Conservation (phyloP, 1,140 invertebrate genomes). For the Drosophila busckii region DNA sequence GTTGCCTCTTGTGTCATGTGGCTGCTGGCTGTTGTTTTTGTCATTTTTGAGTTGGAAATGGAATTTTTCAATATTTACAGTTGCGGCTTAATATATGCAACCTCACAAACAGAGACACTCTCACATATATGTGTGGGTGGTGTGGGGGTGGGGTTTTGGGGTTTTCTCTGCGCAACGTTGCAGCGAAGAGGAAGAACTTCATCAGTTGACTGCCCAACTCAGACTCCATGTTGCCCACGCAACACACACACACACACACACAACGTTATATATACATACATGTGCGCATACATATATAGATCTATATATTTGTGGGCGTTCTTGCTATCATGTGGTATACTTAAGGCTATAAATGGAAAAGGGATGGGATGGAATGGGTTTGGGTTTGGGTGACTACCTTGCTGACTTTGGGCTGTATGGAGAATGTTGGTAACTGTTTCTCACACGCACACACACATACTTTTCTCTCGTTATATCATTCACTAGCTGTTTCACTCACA, state of each 20-base stretch:
- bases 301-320: constrained; percentile 32
- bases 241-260: not conserved
- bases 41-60: constrained; percentile 57
- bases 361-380: too few relatives aligned
- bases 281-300: constrained; percentile 14
- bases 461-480: too few relatives aligned
- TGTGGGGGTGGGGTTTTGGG: not conserved
- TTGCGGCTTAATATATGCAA: constrained; percentile 62
- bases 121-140: constrained; percentile 12
- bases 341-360: too few relatives aligned
- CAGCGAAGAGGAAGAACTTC: too few relatives aligned
- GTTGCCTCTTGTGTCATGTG: constrained; percentile 7
- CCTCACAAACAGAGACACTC: constrained; percentile 28
- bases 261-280: not conserved
- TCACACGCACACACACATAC: not conserved
- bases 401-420: too few relatives aligned
- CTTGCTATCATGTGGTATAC: constrained; percentile 3
- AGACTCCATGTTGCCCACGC: not conserved
- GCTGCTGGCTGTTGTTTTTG: constrained; percentile 18
- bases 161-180: constrained; percentile 35
- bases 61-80: constrained; percentile 74
- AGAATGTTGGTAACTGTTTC: not conserved
- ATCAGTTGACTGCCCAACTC: too few relatives aligned
- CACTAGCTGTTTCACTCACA: too few relatives aligned
- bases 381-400: too few relatives aligned